Evolutionary conservation across 1,140 invertebrate species (phyloP).

Genomic region (Rhizoglyphus robini): DNA sequence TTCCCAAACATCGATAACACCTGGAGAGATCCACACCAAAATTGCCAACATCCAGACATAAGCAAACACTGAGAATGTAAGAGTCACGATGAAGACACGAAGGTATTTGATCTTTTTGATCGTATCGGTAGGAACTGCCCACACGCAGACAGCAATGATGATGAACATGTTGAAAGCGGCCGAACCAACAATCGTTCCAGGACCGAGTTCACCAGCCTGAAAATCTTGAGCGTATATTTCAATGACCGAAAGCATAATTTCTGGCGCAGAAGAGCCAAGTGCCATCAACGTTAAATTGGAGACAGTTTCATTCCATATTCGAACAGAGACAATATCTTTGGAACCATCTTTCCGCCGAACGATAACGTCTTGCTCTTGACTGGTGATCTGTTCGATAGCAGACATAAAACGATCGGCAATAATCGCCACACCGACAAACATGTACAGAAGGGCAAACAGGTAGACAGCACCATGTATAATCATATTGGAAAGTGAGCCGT

Average conservation of each 20-base stretch:
- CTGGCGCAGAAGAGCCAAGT: constrained; percentile 93
- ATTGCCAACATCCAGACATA: constrained; percentile 99
- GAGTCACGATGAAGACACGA: constrained; percentile 95
- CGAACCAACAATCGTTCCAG: constrained; percentile 94
- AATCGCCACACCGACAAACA: constrained; percentile 97
- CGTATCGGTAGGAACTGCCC: constrained; percentile 78
- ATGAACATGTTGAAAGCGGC: constrained; percentile 98
- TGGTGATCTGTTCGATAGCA: constrained; percentile 97
- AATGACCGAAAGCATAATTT: constrained; percentile 91
- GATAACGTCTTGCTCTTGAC: constrained; percentile 78
- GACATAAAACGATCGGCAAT: constrained; percentile 98
- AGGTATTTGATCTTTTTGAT: constrained; percentile 81
- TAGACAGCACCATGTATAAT: constrained; percentile 73
- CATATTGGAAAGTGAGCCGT: constrained; percentile 44
- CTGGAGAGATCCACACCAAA: constrained; percentile 65
- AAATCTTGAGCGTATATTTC: constrained; percentile 87
- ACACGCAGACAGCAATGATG: constrained; percentile 90
- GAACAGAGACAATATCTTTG: constrained; percentile 63
- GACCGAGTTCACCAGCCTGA: constrained; percentile 87
- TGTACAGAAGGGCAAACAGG: constrained; percentile 70
- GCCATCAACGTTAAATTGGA: constrained; percentile 98
- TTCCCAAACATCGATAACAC: constrained; percentile 87
- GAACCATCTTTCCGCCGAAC: constrained; percentile 65
- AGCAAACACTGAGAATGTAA: constrained; percentile 92
- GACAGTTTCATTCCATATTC: constrained; percentile 89